A percentile compares a stretch with the other conserved stretches of the same genome.
These are phyloP conservation scores for Dexiosoma caninum DNA, from an alignment of 2,888 invertebrate species.

Conservation along the genomic window DNA sequence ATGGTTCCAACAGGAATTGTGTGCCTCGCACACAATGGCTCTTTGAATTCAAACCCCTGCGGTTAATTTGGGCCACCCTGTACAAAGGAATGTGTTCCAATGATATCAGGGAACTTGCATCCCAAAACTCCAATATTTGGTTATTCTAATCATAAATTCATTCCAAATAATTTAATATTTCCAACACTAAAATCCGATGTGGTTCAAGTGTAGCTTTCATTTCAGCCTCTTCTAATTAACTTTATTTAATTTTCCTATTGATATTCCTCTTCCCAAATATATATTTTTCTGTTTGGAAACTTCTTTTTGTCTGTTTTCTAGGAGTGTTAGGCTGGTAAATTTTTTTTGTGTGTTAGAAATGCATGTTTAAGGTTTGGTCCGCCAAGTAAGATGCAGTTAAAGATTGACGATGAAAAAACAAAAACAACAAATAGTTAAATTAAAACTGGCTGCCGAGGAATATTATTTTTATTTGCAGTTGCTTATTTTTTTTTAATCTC, in stretches of 20 bases:
- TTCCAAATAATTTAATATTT: too few species aligned
- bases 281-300: not conserved
- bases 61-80: too few species aligned
- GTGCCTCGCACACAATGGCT: too few species aligned
- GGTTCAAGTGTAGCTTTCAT: conserved; percentile 1
- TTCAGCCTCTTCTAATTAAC: not conserved
- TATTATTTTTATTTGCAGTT: conserved; percentile 1
- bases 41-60: too few species aligned
- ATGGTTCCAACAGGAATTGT: too few species aligned
- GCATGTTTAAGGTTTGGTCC: conserved; percentile 58
- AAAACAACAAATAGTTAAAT: not conserved
- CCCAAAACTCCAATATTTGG: too few species aligned
- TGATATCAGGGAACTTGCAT: too few species aligned
- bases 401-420: conserved; percentile 27
- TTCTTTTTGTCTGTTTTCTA: conserved; percentile 45
- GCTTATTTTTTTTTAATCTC: not conserved
- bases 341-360: not conserved
- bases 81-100: too few species aligned
- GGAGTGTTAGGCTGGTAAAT: conserved; percentile 44
- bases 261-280: conserved; percentile 15
- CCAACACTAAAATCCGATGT: too few species aligned
- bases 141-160: too few species aligned
- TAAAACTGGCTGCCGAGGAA: conserved; percentile 15
- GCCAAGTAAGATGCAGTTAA: conserved; percentile 46
- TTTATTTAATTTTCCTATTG: not conserved